Base-by-base conservation (phyloP, 1,140 invertebrate species). In the Drosophila suzukii region DNA sequence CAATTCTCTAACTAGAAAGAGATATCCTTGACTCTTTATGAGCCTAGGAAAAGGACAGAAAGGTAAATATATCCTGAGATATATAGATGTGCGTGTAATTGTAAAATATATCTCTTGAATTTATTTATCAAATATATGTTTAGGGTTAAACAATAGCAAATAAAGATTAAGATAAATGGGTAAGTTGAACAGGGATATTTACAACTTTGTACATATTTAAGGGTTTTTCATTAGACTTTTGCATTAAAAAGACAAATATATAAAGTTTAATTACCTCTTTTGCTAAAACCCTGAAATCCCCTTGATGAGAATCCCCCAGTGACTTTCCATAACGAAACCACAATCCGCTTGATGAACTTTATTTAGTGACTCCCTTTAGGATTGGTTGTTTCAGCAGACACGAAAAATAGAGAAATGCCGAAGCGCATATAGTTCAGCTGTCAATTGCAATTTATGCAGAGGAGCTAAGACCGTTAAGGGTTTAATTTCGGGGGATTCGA, bases 371-470 rank as follows among this genome's bases (percentile, higher is more conserved):
- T 53, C 11, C 60, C 38, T 36, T 63, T 44, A 0, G 46, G 36
- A 50, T 24, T 47, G 34, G 6, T 34, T 49, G 55, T 32, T 36
- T 36, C 55, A 30, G 10, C 8, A 34, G 17, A 15, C 12, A 27
- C 13, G 36, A 20, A 32, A 13, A 61, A 15, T n/a, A 24, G 12
- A 4, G 13, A n/a, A 11, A 34, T 34, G 32, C 27, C 50, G 6
- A 20, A 11, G 4, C 17, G 27, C 8, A 32, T 34, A 13, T 7
- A 30, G 20, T 20, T 55, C 43, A 30, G 20, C 50, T 71, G 67
- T 71, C 66, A 41, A 49, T 71, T 39, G 67, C 50, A 71, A 71
- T 71, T 71, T 71, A 71, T 71, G 67, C 67, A 27, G 24, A 39
- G 38, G 20, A 41, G 27, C 10, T 12, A 11, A 15, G 49, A 13